Conservation (phyloP, 2,113 vertebrate species). For the Alethe diademata region DNA sequence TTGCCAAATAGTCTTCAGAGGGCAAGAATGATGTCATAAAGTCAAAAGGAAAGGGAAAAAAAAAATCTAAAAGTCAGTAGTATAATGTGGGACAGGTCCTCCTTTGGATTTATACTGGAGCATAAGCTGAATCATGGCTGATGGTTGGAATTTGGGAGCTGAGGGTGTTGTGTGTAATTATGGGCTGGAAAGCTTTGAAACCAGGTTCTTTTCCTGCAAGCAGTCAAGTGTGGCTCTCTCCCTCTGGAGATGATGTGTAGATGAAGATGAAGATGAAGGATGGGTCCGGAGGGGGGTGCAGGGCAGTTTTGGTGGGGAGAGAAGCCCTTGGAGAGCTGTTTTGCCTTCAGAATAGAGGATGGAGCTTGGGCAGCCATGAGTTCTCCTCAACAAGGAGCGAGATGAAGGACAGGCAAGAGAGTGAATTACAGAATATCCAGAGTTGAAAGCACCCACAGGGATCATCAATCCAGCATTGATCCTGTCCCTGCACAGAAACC, state of each 20-base stretch:
- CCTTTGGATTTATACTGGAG: background rate
- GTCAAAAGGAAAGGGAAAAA: background rate
- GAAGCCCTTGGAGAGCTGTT: background rate
- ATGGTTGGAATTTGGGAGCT: background rate
- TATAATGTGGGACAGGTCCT: background rate
- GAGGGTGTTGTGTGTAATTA: background rate
- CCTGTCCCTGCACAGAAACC: background rate
- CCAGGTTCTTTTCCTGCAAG: background rate
- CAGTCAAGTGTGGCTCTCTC: background rate
- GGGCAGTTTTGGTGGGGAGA: background rate
- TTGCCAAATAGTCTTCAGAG: background rate
- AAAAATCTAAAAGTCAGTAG: background rate
- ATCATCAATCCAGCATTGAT: background rate
- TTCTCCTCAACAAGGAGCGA: rapidly evolving
- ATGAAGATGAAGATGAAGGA: background rate
- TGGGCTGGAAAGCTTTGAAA: background rate
- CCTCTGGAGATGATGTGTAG: background rate
- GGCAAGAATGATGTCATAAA: background rate
- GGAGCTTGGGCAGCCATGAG: background rate
- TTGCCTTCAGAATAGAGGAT: background rate
- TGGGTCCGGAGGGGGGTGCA: background rate
- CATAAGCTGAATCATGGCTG: background rate
- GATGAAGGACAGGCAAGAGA: background rate
- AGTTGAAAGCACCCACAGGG: background rate
- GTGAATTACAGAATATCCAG: background rate